A percentile compares a stretch with the other conserved stretches of the same genome.
phyloP scores from a whole-genome alignment of 2,888 invertebrate species.

The Eucera pruinosa region DNA sequence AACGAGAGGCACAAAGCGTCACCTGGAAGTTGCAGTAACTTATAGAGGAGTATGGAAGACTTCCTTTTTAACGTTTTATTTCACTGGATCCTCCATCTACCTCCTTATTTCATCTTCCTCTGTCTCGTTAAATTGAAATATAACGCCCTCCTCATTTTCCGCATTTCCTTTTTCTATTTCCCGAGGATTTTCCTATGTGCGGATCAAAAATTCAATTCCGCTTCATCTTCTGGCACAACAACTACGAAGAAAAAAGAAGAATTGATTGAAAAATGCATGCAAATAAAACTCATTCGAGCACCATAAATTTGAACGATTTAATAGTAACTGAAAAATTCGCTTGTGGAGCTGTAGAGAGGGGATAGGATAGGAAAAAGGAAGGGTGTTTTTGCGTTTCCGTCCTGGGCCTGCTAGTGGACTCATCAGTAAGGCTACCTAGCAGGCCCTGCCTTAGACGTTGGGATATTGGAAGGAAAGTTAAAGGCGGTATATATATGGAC shows the following conservation, averaged over 20 bases:
- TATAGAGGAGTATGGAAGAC: slow-evolving; percentile 6
- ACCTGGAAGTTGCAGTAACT: slow-evolving; percentile 34
- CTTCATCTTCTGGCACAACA: not conserved
- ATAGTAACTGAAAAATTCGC: no score
- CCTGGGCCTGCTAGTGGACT: no score
- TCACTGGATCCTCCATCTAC: slow-evolving; percentile 29
- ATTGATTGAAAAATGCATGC: not conserved
- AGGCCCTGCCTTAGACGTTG: no score
- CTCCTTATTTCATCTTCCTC: slow-evolving; percentile 41
- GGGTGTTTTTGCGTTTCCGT: no score
- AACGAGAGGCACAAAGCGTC: slow-evolving; percentile 2
- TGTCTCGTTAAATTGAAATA: slow-evolving; percentile 49
- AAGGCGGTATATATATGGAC: no score
- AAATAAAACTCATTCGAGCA: not conserved
- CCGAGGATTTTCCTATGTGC: not conserved
- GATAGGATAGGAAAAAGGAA: no score
- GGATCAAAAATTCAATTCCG: slow-evolving; percentile 16
- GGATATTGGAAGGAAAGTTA: no score
- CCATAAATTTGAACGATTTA: no score
- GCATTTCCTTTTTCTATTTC: slow-evolving; percentile 28
- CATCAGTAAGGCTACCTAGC: no score
- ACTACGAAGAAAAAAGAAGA: not conserved
- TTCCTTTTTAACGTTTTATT: slow-evolving; percentile 40
- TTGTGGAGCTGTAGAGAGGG: no score
- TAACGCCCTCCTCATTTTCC: slow-evolving; percentile 18